phyloP scores from a whole-genome alignment of 2,113 vertebrate genomes.

The Saguinus midas region DNA sequence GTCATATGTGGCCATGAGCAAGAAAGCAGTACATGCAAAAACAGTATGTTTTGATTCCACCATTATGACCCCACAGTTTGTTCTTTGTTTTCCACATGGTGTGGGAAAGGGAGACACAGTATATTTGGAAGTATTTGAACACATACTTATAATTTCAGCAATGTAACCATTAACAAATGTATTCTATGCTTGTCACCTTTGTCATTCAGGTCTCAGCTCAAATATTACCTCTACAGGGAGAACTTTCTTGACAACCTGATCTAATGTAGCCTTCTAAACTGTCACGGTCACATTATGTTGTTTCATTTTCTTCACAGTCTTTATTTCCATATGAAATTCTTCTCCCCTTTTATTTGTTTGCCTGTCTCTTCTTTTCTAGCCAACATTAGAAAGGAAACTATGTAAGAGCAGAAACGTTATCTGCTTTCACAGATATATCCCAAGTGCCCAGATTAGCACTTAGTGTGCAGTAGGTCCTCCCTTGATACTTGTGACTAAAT shows the following conservation, averaged over 20 bases:
- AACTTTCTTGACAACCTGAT: background rate
- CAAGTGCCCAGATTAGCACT: background rate
- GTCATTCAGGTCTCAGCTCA: background rate
- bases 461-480: background rate
- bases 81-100: background rate
- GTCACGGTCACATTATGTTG: background rate
- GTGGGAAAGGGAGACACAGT: background rate
- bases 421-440: background rate
- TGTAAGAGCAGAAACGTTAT: background rate
- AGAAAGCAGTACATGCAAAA: background rate
- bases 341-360: background rate
- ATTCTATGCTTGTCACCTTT: background rate
- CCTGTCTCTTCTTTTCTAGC: background rate
- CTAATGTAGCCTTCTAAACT: background rate
- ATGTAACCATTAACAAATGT: background rate
- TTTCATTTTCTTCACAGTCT: slow-evolving; percentile 29
- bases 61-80: background rate
- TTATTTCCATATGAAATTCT: slow-evolving; percentile 16
- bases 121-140: background rate
- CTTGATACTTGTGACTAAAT: background rate
- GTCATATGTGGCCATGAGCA: background rate
- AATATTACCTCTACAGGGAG: background rate
- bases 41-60: background rate
- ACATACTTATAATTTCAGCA: background rate
- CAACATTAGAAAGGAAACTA: background rate